These are phyloP conservation scores for Decapterus maruadsi DNA, from an alignment of 2,797 vertebrate genomes.

Conservation along the genomic window DNA sequence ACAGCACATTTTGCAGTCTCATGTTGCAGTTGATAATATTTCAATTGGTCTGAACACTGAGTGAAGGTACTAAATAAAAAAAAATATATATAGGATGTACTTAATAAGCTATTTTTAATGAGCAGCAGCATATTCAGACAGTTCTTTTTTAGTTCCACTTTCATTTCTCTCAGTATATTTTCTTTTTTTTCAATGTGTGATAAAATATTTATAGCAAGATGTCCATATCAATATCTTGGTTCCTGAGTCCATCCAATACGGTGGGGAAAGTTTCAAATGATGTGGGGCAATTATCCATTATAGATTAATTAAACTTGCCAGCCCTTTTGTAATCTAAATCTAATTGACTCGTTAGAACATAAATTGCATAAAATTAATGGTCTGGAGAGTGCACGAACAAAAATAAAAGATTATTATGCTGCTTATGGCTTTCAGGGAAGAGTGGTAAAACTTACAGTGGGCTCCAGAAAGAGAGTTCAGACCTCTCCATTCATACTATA, in stretches of 20 bases:
- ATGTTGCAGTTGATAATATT: background rate
- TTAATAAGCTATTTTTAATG: background rate
- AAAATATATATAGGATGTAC: background rate
- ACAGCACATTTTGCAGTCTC: background rate
- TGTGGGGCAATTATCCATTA: conserved; percentile 75
- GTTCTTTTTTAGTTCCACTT: background rate
- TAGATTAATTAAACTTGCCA: conserved; percentile 79
- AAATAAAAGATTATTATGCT: conserved; percentile 55
- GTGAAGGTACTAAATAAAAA: conserved; percentile 13
- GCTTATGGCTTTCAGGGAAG: conserved; percentile 15
- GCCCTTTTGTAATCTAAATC: conserved; percentile 79
- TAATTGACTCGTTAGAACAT: conserved; percentile 83
- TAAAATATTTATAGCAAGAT: conserved; percentile 29
- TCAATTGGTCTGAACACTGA: conserved; percentile 33
- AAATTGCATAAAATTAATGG: conserved; percentile 81
- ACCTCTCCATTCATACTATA: background rate
- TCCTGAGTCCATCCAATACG: conserved; percentile 30
- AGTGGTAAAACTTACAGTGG: background rate
- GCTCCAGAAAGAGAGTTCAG: background rate
- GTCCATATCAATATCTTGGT: conserved; percentile 13
- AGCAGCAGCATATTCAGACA: background rate
- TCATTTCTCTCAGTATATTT: background rate
- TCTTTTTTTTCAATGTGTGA: background rate
- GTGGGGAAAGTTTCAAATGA: conserved; percentile 63
- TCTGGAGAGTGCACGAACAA: conserved; percentile 66